Conservation (phyloP, 53 echinoderm and acorn worm genomes). For the Actinopyga echinites region DNA sequence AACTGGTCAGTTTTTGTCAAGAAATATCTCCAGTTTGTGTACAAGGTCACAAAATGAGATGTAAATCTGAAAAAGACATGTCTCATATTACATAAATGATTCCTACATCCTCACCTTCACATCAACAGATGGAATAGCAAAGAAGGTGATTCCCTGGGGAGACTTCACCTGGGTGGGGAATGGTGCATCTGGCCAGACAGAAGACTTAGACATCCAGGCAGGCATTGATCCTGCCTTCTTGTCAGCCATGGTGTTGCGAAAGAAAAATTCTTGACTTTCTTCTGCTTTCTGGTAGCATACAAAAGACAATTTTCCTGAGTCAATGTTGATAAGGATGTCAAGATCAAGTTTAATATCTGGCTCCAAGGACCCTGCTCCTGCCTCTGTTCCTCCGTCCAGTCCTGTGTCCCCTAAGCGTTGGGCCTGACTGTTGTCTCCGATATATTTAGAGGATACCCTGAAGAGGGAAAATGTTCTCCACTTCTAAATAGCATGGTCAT, state of each 20-base stretch:
- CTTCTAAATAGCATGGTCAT: no score
- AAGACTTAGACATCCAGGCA: neutral
- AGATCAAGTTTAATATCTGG: conserved; percentile 84
- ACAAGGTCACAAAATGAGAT: no score
- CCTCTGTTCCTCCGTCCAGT: conserved; percentile 27
- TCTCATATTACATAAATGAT: no score
- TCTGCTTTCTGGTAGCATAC: conserved; percentile 63
- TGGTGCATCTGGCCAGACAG: neutral
- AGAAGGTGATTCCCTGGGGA: conserved; percentile 60
- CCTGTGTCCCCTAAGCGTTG: neutral
- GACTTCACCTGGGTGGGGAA: conserved; percentile 23
- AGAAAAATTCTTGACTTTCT: conserved; percentile 2
- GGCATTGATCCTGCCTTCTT: neutral
- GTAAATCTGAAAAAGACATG: no score
- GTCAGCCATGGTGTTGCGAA: neutral
- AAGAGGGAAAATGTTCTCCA: neutral
- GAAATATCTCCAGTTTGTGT: no score
- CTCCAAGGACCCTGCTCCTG: conserved; percentile 57
- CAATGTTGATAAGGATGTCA: conserved; percentile 78
- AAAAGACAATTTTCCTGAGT: conserved; percentile 85
- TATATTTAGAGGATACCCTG: neutral
- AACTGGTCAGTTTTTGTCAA: no score
- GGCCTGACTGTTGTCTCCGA: neutral
- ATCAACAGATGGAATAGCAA: conserved; percentile 85
- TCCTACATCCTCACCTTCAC: conserved; percentile 62